phyloP scores from a whole-genome alignment of 2,113 vertebrate species.

The Atrichornis clamosus region DNA sequence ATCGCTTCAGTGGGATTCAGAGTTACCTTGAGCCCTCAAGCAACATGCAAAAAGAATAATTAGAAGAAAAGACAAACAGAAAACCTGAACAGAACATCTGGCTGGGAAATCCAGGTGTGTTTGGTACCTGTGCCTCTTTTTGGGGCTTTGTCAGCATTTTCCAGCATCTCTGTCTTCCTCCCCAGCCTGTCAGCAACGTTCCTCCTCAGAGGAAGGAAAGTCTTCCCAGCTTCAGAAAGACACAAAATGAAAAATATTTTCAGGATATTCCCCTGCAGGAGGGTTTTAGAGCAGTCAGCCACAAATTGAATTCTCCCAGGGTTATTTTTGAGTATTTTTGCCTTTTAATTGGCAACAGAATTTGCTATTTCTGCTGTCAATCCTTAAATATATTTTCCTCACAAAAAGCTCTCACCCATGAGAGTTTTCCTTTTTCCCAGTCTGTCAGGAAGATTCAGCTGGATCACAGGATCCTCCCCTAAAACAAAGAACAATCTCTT shows the following conservation, averaged over 20 bases:
- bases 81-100: not conserved
- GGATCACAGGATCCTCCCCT: constrained; percentile 74
- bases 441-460: constrained; percentile 73
- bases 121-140: constrained; percentile 72
- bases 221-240: not conserved
- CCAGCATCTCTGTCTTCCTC: constrained; percentile 71
- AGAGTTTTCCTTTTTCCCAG: constrained; percentile 74
- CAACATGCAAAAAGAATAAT: fast-evolving
- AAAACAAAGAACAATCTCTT: not conserved
- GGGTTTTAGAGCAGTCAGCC: not conserved
- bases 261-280: not conserved
- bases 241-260: not conserved
- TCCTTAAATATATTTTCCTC: not conserved
- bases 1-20: not conserved
- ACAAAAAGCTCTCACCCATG: not conserved
- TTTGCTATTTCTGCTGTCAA: not conserved
- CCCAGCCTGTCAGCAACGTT: constrained; percentile 86
- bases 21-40: not conserved
- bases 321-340: not conserved
- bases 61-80: not conserved
- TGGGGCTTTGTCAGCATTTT: constrained; percentile 33
- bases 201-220: constrained; percentile 69
- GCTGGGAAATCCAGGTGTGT: not conserved
- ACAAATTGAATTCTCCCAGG: fast-evolving
- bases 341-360: not conserved